phyloP scores from a whole-genome alignment of 2,113 vertebrate species.

The Sarotherodon lohbergeri region DNA sequence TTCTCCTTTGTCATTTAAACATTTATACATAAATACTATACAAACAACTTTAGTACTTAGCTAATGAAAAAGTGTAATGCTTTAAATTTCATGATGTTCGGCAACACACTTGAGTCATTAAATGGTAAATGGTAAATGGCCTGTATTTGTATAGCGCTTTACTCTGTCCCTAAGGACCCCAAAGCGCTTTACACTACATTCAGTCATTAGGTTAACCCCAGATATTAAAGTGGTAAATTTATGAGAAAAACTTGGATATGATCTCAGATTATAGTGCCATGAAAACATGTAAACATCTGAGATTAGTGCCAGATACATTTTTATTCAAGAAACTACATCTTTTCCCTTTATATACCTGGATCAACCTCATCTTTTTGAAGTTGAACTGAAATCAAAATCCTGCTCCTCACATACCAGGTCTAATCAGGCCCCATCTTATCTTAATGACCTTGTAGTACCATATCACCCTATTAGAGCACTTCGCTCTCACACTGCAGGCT shows the following conservation, averaged over 20 bases:
- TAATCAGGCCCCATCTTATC: neutral
- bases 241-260: neutral
- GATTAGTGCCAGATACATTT: neutral
- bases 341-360: neutral
- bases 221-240: neutral
- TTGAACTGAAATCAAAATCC: neutral
- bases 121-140: too few relatives aligned
- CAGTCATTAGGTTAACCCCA: neutral
- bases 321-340: neutral
- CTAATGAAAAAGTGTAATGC: neutral
- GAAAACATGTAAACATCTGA: neutral
- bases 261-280: neutral
- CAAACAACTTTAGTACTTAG: neutral
- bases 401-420: neutral
- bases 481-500: fast-evolving
- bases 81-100: neutral
- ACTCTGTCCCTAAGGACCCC: too few relatives aligned
- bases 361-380: neutral
- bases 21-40: neutral
- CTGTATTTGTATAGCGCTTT: too few relatives aligned
- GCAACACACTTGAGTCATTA: neutral
- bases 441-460: neutral
- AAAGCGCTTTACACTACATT: too few relatives aligned
- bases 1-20: neutral
- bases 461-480: neutral